Conservation (phyloP, 2,113 vertebrate genomes). For the Cervus canadensis region DNA sequence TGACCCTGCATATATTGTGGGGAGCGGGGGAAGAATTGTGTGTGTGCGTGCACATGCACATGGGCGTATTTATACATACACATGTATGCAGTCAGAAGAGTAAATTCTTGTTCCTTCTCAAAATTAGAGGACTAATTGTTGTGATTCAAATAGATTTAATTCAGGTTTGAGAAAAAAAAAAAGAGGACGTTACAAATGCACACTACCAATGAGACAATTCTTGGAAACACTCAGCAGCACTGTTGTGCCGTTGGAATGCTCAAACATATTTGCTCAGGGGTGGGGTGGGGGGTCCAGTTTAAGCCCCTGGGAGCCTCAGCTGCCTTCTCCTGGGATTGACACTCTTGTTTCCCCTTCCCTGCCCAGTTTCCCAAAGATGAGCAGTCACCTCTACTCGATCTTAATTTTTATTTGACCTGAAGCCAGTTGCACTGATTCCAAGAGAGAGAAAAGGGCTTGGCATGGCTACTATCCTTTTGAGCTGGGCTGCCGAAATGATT, state of each 20-base stretch:
- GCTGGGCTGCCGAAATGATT: slow-evolving; percentile 56
- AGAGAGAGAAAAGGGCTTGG: slow-evolving; percentile 56
- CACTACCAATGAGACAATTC: neutral
- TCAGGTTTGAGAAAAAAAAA: neutral
- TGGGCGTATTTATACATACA: neutral
- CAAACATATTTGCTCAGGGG: neutral
- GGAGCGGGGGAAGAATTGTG: neutral
- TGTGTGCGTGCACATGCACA: neutral
- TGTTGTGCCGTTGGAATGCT: fast-evolving
- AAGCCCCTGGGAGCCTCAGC: slow-evolving; percentile 48
- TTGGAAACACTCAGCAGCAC: neutral
- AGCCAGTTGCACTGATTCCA: slow-evolving; percentile 70
- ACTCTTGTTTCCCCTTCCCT: neutral
- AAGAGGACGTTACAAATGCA: neutral
- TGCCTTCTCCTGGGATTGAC: slow-evolving; percentile 64
- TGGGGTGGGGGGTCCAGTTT: neutral
- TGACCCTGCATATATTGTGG: neutral
- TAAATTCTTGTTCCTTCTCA: neutral
- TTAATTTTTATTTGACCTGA: slow-evolving; percentile 79
- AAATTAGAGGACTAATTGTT: slow-evolving; percentile 18
- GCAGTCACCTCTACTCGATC: slow-evolving; percentile 16
- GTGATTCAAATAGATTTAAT: neutral
- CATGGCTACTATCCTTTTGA: slow-evolving; percentile 50
- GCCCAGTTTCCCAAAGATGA: slow-evolving; percentile 19
- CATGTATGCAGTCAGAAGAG: neutral